phyloP scores from a whole-genome alignment of 2,797 vertebrate genomes.

The Diglossa cyanea region DNA sequence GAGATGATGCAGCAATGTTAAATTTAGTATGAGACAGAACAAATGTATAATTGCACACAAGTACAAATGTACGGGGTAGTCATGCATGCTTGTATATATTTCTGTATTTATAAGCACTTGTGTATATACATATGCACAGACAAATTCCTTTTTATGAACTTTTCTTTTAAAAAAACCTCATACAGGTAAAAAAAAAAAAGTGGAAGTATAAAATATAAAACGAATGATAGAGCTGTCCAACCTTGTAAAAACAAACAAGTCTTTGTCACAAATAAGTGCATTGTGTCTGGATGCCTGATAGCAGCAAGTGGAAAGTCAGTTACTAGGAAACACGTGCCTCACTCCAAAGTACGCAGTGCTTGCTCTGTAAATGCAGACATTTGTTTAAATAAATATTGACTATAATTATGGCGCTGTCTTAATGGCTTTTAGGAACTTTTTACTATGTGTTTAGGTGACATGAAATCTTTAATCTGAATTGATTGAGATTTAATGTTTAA shows the following conservation, averaged over 20 bases:
- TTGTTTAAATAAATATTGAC: neutral
- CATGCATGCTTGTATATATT: neutral
- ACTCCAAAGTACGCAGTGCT: neutral
- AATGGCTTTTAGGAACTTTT: neutral
- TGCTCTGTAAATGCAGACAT: neutral
- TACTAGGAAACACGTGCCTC: neutral
- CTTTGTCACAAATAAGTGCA: neutral
- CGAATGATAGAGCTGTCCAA: neutral
- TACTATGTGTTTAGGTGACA: neutral
- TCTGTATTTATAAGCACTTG: neutral
- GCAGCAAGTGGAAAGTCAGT: neutral
- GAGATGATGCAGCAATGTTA: neutral
- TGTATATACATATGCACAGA: neutral
- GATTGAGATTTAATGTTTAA: neutral
- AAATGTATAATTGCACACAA: neutral
- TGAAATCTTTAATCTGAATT: neutral
- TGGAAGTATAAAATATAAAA: neutral
- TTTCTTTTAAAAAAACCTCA: neutral
- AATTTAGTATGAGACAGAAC: neutral
- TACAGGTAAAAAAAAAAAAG: neutral
- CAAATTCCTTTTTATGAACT: accelerated
- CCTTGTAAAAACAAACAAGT: neutral
- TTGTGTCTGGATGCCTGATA: neutral
- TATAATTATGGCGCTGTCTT: neutral
- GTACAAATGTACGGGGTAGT: neutral